Evolutionary conservation across 1,140 invertebrate genomes (phyloP), one percentile per base, ranked within the genome.

Genomic region (Galleria mellonella): DNA sequence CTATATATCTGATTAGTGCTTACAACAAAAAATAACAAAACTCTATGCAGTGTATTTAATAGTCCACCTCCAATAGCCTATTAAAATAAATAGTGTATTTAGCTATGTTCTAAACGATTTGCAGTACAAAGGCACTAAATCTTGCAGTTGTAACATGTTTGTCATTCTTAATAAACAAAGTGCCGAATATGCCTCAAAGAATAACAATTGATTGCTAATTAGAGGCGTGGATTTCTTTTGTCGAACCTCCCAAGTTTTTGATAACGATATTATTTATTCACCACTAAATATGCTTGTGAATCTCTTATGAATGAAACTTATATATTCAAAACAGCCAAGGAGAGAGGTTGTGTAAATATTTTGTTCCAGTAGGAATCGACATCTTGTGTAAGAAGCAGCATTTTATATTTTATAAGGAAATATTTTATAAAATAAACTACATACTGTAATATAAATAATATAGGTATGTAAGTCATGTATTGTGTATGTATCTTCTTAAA

Each of bases 381-480:
- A n/a, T n/a, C n/a, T 43, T 50, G 35, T 48, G 35, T 44, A 58
- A 69, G 58, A 52, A 65, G 49, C 53, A 47, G 63, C 61, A 67
- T n/a, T 73, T 71, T 75, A 76, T 76, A 73, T 76, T 77, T 75
- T 74, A 59, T 69, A 65, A 55, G 40, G 66, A 60, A 52, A 61
- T 60, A 47, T 67, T 55, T 50, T 50, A 55, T 46, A 48, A 44
- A 41, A 41, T 39, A 33, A 39, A 38, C 10, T 17, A 43, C 9
- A 38, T 38, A 37, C 32, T 51, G 38, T 51, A 49, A 50, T 42
- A 31, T 43, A 37, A 9, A 9, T 32, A 39, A 39, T 37, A 31
- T 46, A 43, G 40, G 37, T 46, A 23, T 11, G 38, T 55, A 50
- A 55, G 53, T 17, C 40, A 32, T 40, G 40, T 53, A 46, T 46